Evolutionary conservation across 2,113 vertebrate genomes (phyloP).

Genomic region (Psephotus haematonotus): DNA sequence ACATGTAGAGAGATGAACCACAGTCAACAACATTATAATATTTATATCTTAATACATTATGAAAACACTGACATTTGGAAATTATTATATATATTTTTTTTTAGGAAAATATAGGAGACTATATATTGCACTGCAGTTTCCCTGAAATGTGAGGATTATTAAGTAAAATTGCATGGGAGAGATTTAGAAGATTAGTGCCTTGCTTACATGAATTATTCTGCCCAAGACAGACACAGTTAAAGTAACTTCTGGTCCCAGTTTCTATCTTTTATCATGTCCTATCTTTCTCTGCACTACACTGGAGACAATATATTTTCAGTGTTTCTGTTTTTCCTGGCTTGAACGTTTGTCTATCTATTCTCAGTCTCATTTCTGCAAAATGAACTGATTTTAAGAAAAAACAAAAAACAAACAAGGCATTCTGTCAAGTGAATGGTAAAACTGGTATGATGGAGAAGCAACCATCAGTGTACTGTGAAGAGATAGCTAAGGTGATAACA

Average conservation of each 20-base stretch:
- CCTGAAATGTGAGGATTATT: neutral
- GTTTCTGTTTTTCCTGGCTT: neutral
- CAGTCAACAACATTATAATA: neutral
- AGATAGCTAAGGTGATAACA: neutral
- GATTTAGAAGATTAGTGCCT: neutral
- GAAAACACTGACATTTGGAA: neutral
- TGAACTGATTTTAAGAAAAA: neutral
- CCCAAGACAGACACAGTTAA: neutral
- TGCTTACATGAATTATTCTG: neutral
- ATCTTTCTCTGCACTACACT: neutral
- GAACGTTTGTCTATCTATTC: neutral
- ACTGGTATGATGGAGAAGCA: neutral
- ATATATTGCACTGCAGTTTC: neutral
- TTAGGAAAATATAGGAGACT: neutral
- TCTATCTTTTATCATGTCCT: neutral
- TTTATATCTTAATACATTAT: neutral
- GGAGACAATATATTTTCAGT: neutral
- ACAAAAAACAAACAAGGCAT: fast-evolving
- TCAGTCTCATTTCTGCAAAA: neutral
- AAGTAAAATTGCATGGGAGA: neutral
- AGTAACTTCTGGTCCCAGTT: neutral
- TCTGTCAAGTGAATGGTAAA: neutral
- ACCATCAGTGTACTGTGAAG: neutral
- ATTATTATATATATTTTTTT: neutral
- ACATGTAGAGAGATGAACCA: neutral